These are phyloP conservation scores for Tenthredo mesomela DNA, from an alignment of 2,888 invertebrate genomes.

Conservation along the genomic window DNA sequence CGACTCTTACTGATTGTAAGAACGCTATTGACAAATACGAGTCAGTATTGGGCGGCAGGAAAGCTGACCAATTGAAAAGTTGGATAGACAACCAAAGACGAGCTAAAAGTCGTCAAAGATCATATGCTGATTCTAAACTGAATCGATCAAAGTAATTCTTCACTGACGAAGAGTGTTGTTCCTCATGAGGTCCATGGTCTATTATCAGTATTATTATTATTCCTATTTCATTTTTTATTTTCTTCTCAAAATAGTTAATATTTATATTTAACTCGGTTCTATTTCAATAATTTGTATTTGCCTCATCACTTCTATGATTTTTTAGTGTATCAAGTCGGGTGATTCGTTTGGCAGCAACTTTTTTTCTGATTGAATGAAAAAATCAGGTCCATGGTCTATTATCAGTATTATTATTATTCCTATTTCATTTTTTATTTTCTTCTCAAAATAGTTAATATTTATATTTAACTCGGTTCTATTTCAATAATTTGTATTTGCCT, in stretches of 20 bases:
- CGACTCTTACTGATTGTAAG: background rate
- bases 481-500: no score
- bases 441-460: background rate
- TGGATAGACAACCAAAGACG: constrained; percentile 6
- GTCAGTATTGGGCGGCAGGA: background rate
- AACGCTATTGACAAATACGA: background rate
- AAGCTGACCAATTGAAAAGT: constrained; percentile 12
- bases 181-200: background rate
- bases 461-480: no score
- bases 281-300: no score
- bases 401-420: no score
- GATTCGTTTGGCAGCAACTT: no score
- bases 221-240: background rate
- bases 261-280: no score
- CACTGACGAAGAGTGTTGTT: background rate
- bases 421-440: background rate
- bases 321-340: no score
- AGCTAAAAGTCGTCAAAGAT: background rate
- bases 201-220: no score
- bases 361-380: no score
- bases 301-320: no score
- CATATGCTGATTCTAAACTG: background rate
- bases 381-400: no score
- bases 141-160: background rate
- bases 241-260: background rate